phyloP scores from a whole-genome alignment of 1,140 invertebrate genomes.

The Condylostylus longicornis region DNA sequence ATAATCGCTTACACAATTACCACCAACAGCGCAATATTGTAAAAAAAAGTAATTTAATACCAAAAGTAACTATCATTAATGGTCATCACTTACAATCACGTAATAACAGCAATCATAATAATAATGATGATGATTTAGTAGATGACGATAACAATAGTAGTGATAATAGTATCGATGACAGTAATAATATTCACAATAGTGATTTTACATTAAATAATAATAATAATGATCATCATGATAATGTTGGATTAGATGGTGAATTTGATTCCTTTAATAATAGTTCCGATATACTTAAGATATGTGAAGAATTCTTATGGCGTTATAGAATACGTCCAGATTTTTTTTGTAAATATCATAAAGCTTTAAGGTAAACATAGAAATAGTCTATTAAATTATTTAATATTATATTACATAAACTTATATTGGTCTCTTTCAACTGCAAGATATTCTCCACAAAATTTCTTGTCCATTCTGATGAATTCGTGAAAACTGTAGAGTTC shows the following conservation, averaged over 20 bases:
- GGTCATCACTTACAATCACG: conserved; percentile 10
- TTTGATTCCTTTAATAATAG: conserved; percentile 26
- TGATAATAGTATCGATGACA: neutral
- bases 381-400: no score
- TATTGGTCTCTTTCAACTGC: no score
- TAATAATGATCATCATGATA: conserved; percentile 10
- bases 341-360: conserved; percentile 39
- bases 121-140: neutral
- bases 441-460: no score
- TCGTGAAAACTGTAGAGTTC: no score
- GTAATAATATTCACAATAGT: conserved; percentile 10
- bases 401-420: no score
- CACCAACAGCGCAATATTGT: no score
- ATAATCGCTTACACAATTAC: no score
- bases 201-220: conserved; percentile 3
- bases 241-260: neutral
- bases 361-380: conserved; percentile 26
- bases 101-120: neutral
- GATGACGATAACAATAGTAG: conserved; percentile 3
- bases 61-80: no score
- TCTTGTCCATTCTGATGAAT: no score
- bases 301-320: conserved; percentile 45
- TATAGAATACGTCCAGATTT: conserved; percentile 47
- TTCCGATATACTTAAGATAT: conserved; percentile 39
- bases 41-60: no score